Evolutionary conservation across 2,797 vertebrate species (phyloP).

Genomic region (Silurus aristotelis): DNA sequence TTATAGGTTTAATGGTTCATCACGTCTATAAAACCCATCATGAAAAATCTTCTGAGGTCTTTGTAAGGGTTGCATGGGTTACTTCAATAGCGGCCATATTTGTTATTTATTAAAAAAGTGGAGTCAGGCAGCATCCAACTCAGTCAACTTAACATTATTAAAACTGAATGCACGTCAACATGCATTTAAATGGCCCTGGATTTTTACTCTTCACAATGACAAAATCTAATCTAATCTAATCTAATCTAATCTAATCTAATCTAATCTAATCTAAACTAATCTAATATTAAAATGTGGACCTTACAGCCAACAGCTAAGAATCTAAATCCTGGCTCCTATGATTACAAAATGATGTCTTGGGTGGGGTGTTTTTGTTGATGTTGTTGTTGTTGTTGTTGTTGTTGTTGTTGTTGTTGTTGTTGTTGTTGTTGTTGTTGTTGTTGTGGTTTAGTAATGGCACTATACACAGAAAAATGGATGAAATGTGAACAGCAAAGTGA

Average conservation of each 20-base stretch:
- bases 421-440: not conserved
- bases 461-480: constrained; percentile 38
- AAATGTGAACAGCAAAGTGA: constrained; percentile 45
- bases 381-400: not conserved
- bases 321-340: not conserved
- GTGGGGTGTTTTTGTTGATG: not conserved
- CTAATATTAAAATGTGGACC: too few relatives aligned
- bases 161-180: too few relatives aligned
- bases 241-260: too few relatives aligned
- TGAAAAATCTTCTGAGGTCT: not conserved
- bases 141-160: too few relatives aligned
- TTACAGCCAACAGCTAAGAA: not conserved
- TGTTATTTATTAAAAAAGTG: not conserved
- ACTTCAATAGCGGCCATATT: not conserved
- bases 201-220: too few relatives aligned
- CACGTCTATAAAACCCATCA: not conserved
- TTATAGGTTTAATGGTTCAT: not conserved
- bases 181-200: too few relatives aligned
- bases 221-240: too few relatives aligned
- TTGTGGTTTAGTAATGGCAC: not conserved
- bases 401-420: not conserved
- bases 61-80: not conserved
- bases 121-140: not conserved
- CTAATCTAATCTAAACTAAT: too few relatives aligned
- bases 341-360: not conserved